A percentile compares a stretch with the other conserved stretches of the same genome.
Conservation (phyloP, 2,888 invertebrate genomes). For the Macaria notata region DNA sequence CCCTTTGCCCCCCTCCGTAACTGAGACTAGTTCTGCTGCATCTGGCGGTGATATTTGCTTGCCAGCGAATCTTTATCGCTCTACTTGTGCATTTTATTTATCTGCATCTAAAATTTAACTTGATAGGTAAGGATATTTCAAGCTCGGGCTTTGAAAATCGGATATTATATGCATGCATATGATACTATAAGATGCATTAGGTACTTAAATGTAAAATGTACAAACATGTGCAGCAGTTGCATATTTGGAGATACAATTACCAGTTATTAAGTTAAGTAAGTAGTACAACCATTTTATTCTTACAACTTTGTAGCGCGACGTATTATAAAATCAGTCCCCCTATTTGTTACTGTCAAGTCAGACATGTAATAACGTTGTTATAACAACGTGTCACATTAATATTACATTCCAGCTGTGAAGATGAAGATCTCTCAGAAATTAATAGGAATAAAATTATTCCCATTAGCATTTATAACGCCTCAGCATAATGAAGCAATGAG, state of each 20-base stretch:
- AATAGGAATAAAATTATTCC: conserved; percentile 18
- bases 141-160: no score
- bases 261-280: no score
- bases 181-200: no score
- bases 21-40: conserved; percentile 42
- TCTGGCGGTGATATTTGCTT: conserved; percentile 47
- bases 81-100: conserved; percentile 12
- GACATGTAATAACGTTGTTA: neutral
- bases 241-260: no score
- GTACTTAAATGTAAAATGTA: no score
- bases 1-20: conserved; percentile 37
- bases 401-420: conserved; percentile 17
- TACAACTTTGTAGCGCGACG: no score
- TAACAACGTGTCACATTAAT: conserved; percentile 4
- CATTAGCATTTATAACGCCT: conserved; percentile 27
- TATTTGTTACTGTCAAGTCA: no score
- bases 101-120: neutral
- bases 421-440: conserved; percentile 9
- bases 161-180: no score
- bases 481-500: conserved; percentile 22
- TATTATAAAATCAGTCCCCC: no score
- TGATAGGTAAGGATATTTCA: neutral
- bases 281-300: no score
- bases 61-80: conserved; percentile 23
- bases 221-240: no score